Percentiles rank a stretch among this genome's conserved stretches.
These are phyloP conservation scores for Amblyornis subalaris DNA, from an alignment of 2,113 vertebrate species.

Conservation along the genomic window DNA sequence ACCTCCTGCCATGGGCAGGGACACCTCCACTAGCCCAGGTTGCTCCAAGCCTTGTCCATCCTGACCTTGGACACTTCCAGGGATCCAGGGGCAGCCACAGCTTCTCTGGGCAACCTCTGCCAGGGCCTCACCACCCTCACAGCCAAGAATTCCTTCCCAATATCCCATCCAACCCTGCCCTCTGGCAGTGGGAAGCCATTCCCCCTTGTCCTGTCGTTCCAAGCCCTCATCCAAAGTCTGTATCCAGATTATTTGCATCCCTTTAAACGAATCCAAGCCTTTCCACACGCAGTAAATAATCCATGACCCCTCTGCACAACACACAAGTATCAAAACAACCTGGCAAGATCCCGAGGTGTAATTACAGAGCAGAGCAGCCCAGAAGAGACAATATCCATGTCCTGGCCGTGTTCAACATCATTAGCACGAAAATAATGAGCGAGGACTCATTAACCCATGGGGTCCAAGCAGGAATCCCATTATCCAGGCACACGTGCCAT, in stretches of 20 bases:
- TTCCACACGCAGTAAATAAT: fast-evolving
- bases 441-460: constrained; percentile 8
- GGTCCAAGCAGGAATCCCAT: constrained; percentile 2
- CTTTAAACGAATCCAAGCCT: neutral
- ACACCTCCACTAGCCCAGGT: fast-evolving
- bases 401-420: neutral
- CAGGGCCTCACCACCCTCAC: fast-evolving
- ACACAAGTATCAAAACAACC: neutral
- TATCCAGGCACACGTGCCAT: neutral
- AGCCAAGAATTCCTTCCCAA: neutral
- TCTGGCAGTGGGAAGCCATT: neutral
- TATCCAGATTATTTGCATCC: neutral
- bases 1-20: neutral
- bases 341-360: neutral
- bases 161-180: neutral
- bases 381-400: neutral
- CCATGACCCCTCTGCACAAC: fast-evolving
- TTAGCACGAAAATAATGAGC: neutral
- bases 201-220: neutral
- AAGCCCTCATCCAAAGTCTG: fast-evolving
- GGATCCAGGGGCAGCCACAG: neutral
- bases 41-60: fast-evolving
- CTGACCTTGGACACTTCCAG: neutral
- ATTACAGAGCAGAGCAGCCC: neutral
- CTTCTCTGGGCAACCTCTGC: fast-evolving